Evolutionary conservation across 2,113 vertebrate genomes (phyloP).

Genomic region (Amazona guildingii): DNA sequence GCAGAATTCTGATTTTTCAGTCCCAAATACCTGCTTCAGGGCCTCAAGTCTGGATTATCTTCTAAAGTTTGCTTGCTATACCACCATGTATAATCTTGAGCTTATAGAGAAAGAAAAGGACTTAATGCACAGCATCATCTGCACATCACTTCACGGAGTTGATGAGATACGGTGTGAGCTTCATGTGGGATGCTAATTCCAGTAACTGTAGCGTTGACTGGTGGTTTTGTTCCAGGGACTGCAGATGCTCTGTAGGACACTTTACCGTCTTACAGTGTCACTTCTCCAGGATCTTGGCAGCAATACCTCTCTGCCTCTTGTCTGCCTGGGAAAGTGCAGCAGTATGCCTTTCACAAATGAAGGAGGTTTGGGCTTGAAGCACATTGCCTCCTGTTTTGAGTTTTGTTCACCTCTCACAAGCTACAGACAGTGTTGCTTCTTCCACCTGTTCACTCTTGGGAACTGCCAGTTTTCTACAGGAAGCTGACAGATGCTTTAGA

Average conservation of each 20-base stretch:
- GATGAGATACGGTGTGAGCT: neutral
- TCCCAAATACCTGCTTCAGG: neutral
- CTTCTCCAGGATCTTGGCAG: neutral
- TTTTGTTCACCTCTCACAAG: fast-evolving
- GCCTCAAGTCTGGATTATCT: neutral
- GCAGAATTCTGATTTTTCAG: neutral
- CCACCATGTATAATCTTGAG: neutral
- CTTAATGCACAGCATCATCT: neutral
- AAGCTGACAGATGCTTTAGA: neutral
- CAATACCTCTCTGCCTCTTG: neutral
- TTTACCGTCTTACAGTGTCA: neutral
- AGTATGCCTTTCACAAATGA: neutral
- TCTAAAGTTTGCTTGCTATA: fast-evolving
- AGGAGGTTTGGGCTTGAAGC: neutral
- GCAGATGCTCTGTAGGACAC: neutral
- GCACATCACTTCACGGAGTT: neutral
- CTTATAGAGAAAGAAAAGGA: neutral
- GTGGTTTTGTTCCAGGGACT: neutral
- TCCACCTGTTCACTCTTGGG: neutral
- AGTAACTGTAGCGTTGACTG: neutral
- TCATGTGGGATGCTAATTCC: neutral
- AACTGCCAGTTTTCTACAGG: neutral
- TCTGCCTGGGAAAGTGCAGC: neutral
- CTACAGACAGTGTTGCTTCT: neutral
- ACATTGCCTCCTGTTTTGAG: neutral